Evolutionary conservation across 2,797 vertebrate species (phyloP).

Genomic region (Centroberyx gerrardi): DNA sequence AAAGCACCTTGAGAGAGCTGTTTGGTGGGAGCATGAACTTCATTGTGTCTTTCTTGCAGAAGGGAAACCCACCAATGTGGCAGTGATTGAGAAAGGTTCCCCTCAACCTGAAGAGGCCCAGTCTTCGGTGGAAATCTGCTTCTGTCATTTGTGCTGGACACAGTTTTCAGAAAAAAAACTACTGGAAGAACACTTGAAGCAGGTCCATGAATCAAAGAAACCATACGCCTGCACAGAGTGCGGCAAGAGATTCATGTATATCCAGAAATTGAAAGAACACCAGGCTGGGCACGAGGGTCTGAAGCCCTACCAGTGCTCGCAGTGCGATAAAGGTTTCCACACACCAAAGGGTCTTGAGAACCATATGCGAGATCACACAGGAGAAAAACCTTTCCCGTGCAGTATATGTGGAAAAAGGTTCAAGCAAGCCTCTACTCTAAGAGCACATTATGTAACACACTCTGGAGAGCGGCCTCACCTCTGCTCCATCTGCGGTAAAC

Average conservation of each 20-base stretch:
- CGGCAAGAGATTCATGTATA: conserved; percentile 4
- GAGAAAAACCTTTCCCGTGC: conserved; percentile 33
- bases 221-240: conserved; percentile 6
- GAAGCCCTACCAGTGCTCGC: conserved; percentile 22
- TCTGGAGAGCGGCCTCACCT: conserved; percentile 25
- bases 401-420: conserved; percentile 35
- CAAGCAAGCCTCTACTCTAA: conserved; percentile 26
- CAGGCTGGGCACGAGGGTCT: conserved; percentile 6
- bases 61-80: background rate
- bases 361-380: conserved; percentile 32
- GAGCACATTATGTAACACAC: conserved; percentile 16
- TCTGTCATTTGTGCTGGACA: conserved; percentile 37
- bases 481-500: conserved; percentile 39
- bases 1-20: background rate
- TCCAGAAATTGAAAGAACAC: conserved; percentile 27
- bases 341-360: conserved; percentile 26
- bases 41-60: conserved; percentile 3
- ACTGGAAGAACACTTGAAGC: conserved; percentile 30
- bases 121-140: conserved; percentile 5
- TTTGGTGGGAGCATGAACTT: background rate
- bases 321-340: conserved; percentile 29
- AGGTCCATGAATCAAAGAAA: conserved; percentile 29
- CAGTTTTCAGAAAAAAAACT: conserved; percentile 27
- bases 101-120: background rate
- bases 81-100: background rate